Percentiles rank a stretch among this genome's conserved stretches.
phyloP scores from a whole-genome alignment of 2,113 vertebrate genomes.

The Copsychus sechellarum region DNA sequence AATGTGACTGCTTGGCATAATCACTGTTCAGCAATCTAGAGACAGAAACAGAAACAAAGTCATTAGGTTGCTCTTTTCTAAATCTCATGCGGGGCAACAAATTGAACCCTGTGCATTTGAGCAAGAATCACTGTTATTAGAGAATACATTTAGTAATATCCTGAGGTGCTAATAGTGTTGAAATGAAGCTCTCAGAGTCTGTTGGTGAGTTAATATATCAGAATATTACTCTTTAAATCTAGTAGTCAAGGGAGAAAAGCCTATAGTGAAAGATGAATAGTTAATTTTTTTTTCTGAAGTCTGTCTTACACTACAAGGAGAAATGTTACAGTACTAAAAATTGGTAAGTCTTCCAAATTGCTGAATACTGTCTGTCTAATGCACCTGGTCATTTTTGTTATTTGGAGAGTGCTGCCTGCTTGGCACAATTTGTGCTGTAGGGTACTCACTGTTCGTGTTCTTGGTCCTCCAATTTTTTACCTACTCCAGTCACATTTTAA shows the following conservation, averaged over 20 bases:
- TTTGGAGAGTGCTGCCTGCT: background rate
- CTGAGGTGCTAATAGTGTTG: background rate
- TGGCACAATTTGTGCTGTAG: background rate
- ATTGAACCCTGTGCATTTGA: background rate
- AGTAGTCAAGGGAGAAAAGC: background rate
- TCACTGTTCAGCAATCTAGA: background rate
- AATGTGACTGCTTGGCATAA: background rate
- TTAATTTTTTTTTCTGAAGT: background rate
- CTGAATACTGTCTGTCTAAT: background rate
- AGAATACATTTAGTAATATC: background rate
- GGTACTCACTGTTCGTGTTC: background rate
- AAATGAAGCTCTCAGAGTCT: background rate
- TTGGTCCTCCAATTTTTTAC: background rate
- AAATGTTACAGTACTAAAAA: background rate
- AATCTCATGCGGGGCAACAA: background rate
- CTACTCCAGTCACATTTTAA: background rate
- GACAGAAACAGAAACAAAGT: background rate
- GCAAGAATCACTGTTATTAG: background rate
- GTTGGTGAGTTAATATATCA: background rate
- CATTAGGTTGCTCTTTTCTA: background rate
- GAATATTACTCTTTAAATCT: background rate
- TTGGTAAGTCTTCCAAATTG: background rate
- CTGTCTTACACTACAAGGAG: background rate
- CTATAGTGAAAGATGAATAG: background rate
- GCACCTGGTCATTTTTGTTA: background rate